phyloP scores from a whole-genome alignment of 2,888 invertebrate species.

The Hirtodrosophila histrioides region DNA sequence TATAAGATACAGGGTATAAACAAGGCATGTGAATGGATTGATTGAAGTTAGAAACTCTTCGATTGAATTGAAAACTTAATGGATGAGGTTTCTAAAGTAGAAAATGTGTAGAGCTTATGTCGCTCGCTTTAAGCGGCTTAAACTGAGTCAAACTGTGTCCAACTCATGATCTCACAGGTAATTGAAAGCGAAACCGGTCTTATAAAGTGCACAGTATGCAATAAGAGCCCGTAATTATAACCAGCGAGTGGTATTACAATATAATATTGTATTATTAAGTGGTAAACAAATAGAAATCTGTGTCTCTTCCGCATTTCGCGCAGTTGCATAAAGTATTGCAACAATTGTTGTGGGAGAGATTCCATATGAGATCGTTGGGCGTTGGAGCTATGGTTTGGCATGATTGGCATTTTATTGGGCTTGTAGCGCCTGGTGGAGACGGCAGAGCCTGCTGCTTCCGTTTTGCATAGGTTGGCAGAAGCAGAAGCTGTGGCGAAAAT shows the following conservation, averaged over 20 bases:
- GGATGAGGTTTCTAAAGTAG: no score
- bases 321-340: constrained; percentile 49
- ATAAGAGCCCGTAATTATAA: background rate
- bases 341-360: constrained; percentile 7
- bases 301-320: constrained; percentile 67
- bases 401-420: constrained; percentile 31
- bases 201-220: background rate
- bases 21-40: no score
- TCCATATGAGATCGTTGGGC: constrained; percentile 20
- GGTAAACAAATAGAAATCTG: constrained; percentile 28
- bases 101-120: no score
- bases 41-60: no score
- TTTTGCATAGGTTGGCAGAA: constrained; percentile 26
- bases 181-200: background rate
- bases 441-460: constrained; percentile 24
- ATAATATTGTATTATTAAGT: constrained; percentile 26
- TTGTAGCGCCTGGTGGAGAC: constrained; percentile 39
- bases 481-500: constrained; percentile 59
- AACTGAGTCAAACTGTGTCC: background rate
- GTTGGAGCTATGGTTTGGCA: constrained; percentile 32
- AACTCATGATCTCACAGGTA: background rate
- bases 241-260: background rate
- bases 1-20: no score
- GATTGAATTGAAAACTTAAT: no score
- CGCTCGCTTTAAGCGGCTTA: no score